A percentile compares a stretch with the other conserved stretches of the same genome.
These are phyloP conservation scores for Hirundo rustica DNA, from an alignment of 2,797 vertebrate genomes.

Conservation along the genomic window DNA sequence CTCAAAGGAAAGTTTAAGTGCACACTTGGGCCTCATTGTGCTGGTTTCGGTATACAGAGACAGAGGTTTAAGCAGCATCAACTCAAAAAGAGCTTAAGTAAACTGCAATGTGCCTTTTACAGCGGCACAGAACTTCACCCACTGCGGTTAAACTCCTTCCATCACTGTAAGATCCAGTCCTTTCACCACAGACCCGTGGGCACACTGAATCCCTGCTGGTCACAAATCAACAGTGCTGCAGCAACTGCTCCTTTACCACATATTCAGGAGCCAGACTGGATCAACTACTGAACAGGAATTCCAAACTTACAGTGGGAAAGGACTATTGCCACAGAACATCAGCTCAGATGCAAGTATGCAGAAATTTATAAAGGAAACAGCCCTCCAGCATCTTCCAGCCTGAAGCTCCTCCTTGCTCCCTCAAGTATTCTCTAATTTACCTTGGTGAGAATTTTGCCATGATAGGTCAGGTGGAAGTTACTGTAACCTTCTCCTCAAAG, in stretches of 20 bases:
- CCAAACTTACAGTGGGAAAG: neutral
- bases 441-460: neutral
- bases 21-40: slow-evolving; percentile 17
- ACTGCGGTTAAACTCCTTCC: neutral
- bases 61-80: slow-evolving; percentile 20
- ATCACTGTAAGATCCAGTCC: neutral
- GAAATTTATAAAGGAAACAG: neutral
- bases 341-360: neutral
- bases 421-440: neutral
- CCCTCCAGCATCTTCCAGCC: neutral
- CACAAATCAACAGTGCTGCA: fast-evolving
- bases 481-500: neutral
- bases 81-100: neutral
- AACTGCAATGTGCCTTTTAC: neutral
- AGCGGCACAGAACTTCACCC: neutral
- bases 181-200: neutral
- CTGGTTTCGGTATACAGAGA: slow-evolving; percentile 14
- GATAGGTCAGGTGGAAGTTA: neutral
- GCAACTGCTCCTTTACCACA: neutral
- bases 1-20: slow-evolving; percentile 51
- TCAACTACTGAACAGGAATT: neutral
- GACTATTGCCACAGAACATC: neutral
- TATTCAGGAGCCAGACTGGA: neutral
- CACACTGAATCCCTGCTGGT: neutral
- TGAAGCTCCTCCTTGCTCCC: neutral